These are phyloP conservation scores for Drosophila sordidula DNA, from an alignment of 2,888 invertebrate genomes.

Conservation along the genomic window DNA sequence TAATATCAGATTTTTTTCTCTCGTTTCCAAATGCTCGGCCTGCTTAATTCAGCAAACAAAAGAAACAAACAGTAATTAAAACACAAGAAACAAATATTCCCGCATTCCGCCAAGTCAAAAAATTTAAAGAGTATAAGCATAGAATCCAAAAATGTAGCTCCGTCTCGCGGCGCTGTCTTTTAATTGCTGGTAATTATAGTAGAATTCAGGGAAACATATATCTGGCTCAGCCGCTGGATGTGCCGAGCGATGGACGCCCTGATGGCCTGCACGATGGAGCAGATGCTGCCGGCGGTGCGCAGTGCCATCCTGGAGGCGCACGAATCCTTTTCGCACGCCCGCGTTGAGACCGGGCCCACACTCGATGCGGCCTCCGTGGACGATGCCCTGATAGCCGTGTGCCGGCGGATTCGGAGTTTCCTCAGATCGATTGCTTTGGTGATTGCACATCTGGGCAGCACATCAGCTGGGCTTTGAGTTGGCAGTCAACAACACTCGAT, in stretches of 20 bases:
- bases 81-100: not conserved
- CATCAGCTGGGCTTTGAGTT: constrained; percentile 1
- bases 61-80: not conserved
- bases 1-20: not conserved
- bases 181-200: not conserved
- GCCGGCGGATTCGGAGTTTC: not conserved
- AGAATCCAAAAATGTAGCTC: not conserved
- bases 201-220: not conserved
- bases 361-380: not conserved
- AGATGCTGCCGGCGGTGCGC: not conserved
- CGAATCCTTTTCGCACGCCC: not conserved
- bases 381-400: not conserved
- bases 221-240: not conserved
- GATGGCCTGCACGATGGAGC: not conserved
- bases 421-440: not conserved
- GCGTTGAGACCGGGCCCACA: not conserved
- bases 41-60: not conserved
- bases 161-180: not conserved
- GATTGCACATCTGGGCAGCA: not conserved
- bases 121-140: not conserved
- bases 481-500: not conserved
- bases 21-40: not conserved
- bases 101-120: not conserved
- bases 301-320: not conserved
- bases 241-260: not conserved